Base-by-base conservation (phyloP, 2,113 vertebrate genomes). In the Sinocyclocheilus grahami region DNA sequence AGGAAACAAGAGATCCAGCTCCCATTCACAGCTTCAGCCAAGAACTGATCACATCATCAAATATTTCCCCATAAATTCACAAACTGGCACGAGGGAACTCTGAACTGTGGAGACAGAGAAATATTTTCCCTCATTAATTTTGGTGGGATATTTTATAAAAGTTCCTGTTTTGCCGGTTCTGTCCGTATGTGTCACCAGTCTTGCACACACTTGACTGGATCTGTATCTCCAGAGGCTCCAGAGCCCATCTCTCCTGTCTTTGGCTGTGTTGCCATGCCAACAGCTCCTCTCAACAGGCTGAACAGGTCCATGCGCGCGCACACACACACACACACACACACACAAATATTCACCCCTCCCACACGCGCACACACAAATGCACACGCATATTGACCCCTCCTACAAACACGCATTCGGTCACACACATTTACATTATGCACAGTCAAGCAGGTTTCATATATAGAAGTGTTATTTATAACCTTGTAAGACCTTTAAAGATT, bases 261-360 rank as follows among this genome's bases (percentile, higher is more conserved):
- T 74, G 82, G 48, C 33, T 74, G 30, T 51, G 82, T 84, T 84
- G 30, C 82, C 82, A 84, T 84, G 82, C 82, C 82, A 74, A 84
- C 82, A 74, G 51, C 51, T 74, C 69, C 82, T 71, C 65, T 83
- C 67, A 83, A 83, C 48, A 83, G 48, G 67, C 80, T 82, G 63
- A 71, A 82, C 80, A 71, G 65, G 63, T 82, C 48, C 46, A 82
- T 18, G 16, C 24, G 2, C 10, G 2, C 2, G 3, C 46, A 2
- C 42, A 46, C 42, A 39, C 39, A 39, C 39, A 39, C 39, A 14
- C 30, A 18, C 63, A 72, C 48, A 30, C 12, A 33, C 7, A 24
- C 24, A 24, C 14, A 82, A 42, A 72, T 72, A 83, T 42, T 83
- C 69, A 74, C 69, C 51, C 67, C 67, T 72, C 82, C 67, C 67